A percentile compares a stretch with the other conserved stretches of the same genome.
Evolutionary conservation across 2,797 vertebrate genomes (phyloP).

Genomic region (Artibeus lituratus): DNA sequence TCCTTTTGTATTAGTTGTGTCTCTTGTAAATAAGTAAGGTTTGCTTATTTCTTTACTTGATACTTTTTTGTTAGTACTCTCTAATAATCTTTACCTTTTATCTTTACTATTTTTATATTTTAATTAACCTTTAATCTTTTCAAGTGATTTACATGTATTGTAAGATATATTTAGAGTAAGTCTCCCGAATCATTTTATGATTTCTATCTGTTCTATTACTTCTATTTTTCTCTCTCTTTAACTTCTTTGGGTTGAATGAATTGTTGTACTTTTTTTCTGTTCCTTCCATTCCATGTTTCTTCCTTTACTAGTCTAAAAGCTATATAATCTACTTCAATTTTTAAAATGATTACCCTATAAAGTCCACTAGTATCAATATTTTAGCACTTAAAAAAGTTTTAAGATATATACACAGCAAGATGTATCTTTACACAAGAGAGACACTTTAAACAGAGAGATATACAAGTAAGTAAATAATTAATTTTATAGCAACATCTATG

Average conservation of each 20-base stretch:
- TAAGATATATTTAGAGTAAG: not conserved
- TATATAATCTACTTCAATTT: conserved; percentile 11
- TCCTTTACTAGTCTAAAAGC: conserved; percentile 25
- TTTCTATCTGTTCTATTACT: not conserved
- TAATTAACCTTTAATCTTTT: not conserved
- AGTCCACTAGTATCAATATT: conserved; percentile 3
- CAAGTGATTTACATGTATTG: not conserved
- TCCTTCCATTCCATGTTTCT: conserved; percentile 39
- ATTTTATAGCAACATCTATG: not conserved
- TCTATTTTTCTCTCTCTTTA: conserved; percentile 24
- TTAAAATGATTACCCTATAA: not conserved
- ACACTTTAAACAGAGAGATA: not conserved
- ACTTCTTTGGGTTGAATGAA: not conserved
- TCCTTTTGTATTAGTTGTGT: not conserved
- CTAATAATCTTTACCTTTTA: not conserved
- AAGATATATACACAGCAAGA: not conserved
- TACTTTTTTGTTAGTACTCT: not conserved
- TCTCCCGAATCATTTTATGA: conserved; percentile 17
- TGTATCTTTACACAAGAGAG: not conserved
- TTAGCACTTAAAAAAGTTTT: not conserved
- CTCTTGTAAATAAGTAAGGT: not conserved
- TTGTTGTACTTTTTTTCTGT: not conserved
- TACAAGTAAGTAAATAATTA: conserved; percentile 2
- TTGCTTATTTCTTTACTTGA: not conserved
- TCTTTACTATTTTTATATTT: not conserved